Conservation (phyloP, 2,113 vertebrate genomes). For the Aix galericulata region DNA sequence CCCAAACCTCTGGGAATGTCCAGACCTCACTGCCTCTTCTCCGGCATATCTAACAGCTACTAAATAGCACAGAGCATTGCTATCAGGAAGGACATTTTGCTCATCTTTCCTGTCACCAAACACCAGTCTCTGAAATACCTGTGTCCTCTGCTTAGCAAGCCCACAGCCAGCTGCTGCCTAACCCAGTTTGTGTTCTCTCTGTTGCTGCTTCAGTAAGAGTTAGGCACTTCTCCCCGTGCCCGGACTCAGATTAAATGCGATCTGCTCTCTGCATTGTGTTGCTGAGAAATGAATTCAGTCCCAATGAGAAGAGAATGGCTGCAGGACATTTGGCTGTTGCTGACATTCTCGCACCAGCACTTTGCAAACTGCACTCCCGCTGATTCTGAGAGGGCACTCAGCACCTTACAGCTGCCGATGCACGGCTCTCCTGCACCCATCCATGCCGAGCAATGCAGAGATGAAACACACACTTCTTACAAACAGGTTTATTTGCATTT, state of each 20-base stretch:
- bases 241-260: not conserved
- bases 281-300: not conserved
- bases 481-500: slow-evolving; percentile 82
- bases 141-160: not conserved
- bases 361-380: not conserved
- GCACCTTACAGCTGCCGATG: rapidly evolving
- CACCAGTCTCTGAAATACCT: not conserved
- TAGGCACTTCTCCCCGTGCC: not conserved
- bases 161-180: not conserved
- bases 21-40: not conserved
- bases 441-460: not conserved
- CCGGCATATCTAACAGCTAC: not conserved
- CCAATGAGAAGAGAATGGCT: rapidly evolving
- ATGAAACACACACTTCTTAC: slow-evolving; percentile 55
- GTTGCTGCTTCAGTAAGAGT: rapidly evolving
- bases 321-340: not conserved
- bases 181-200: not conserved
- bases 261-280: not conserved
- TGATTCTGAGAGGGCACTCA: not conserved
- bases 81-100: not conserved
- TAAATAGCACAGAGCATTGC: not conserved
- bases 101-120: not conserved
- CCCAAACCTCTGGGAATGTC: not conserved
- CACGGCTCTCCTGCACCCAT: not conserved
- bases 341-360: not conserved